Evolutionary conservation across 2,797 vertebrate species (phyloP).

Genomic region (Acanthurus leucopareius): DNA sequence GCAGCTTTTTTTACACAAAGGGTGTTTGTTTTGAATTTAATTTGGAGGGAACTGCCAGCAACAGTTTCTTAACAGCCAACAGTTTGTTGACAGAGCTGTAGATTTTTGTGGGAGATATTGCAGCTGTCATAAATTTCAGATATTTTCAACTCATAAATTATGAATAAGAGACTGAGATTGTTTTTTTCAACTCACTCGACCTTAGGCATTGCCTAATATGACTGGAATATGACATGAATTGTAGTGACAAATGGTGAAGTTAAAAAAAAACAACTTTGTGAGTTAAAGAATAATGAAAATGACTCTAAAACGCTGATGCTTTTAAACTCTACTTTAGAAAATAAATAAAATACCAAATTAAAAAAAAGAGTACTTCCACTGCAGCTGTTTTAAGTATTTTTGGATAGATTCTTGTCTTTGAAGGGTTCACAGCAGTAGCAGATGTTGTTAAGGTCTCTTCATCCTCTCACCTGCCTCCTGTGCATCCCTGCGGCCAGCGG

Average conservation of each 20-base stretch:
- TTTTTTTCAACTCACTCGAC: background rate
- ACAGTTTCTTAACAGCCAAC: background rate
- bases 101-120: background rate
- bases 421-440: background rate
- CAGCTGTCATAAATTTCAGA: background rate
- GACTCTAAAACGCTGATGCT: background rate
- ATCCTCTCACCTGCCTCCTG: conserved; percentile 89
- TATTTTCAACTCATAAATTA: background rate
- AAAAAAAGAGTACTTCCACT: background rate
- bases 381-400: background rate
- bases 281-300: background rate
- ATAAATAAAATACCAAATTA: background rate
- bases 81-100: background rate
- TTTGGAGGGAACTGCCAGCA: background rate
- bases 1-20: too few relatives aligned
- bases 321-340: background rate
- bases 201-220: background rate
- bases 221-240: background rate
- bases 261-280: background rate
- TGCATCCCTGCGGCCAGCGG: conserved; percentile 94
- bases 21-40: too few relatives aligned
- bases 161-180: background rate
- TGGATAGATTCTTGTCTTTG: background rate
- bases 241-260: background rate
- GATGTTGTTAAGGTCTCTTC: background rate